phyloP scores from a whole-genome alignment of 2,797 vertebrate genomes.

The Gastrophryne carolinensis region DNA sequence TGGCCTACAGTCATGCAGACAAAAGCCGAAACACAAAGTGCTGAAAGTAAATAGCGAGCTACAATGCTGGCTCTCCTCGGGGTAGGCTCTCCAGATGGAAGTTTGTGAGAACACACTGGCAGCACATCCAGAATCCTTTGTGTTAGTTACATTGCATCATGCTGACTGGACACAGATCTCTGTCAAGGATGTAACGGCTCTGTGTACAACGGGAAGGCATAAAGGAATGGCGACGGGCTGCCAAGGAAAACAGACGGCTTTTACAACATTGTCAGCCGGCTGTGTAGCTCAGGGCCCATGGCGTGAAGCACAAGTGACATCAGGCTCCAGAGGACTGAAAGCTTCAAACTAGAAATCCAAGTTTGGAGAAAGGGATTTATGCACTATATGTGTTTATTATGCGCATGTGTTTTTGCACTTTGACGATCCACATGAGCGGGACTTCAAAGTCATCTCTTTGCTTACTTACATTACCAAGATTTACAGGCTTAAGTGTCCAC shows the following conservation, averaged over 20 bases:
- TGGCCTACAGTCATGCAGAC: conserved; percentile 20
- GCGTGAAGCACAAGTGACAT: conserved; percentile 38
- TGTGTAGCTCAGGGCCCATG: conserved; percentile 56
- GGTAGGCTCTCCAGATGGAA: conserved; percentile 39
- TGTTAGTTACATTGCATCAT: conserved; percentile 27
- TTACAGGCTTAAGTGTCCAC: too few relatives aligned
- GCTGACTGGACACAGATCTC: conserved; percentile 61
- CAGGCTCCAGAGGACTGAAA: conserved; percentile 26
- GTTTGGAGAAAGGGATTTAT: neutral
- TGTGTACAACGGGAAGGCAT: conserved; percentile 61
- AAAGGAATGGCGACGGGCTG: conserved; percentile 62
- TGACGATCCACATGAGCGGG: too few relatives aligned
- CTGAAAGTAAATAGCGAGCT: conserved; percentile 24
- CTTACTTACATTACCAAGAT: too few relatives aligned
- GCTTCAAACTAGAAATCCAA: neutral
- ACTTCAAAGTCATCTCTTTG: too few relatives aligned
- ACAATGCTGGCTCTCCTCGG: conserved; percentile 33
- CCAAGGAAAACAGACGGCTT: conserved; percentile 66
- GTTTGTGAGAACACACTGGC: conserved; percentile 28
- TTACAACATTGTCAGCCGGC: conserved; percentile 63
- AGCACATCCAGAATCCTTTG: conserved; percentile 58
- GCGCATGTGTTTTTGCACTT: too few relatives aligned
- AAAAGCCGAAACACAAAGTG: conserved; percentile 20
- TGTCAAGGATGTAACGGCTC: conserved; percentile 67
- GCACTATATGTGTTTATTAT: too few relatives aligned